Conservation (phyloP, 2,797 vertebrate genomes). For the Sphaeramia orbicularis region DNA sequence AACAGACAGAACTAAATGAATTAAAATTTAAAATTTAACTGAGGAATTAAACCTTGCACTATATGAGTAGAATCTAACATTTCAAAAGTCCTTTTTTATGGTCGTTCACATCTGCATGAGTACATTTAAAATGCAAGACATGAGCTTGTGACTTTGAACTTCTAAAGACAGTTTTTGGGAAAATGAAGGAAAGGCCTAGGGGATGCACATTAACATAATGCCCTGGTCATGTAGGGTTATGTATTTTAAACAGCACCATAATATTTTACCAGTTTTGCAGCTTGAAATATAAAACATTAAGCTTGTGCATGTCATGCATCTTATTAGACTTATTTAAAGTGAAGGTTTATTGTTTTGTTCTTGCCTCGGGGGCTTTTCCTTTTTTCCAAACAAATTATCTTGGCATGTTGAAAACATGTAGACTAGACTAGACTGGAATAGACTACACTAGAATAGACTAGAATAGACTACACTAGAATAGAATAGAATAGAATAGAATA, state of each 20-base stretch:
- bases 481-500: too few species aligned
- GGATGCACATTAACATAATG: constrained; percentile 12
- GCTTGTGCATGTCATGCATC: constrained; percentile 3
- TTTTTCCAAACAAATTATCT: constrained; percentile 24
- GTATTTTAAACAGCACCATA: constrained; percentile 4
- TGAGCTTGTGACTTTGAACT: constrained; percentile 18
- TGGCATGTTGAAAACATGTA: constrained; percentile 14
- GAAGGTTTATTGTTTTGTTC: constrained; percentile 6
- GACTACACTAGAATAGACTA: too few species aligned
- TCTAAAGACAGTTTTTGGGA: not conserved
- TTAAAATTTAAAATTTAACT: too few species aligned
- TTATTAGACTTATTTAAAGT: constrained; percentile 11
- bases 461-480: too few species aligned
- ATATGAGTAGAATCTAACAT: not conserved
- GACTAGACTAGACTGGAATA: too few species aligned
- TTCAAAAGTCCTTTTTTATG: not conserved
- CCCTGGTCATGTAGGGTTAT: constrained; percentile 8
- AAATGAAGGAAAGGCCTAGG: constrained; percentile 3
- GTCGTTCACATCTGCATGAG: not conserved
- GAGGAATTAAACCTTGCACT: not conserved
- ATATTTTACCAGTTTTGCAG: constrained; percentile 10
- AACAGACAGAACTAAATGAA: too few species aligned
- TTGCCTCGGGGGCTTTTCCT: constrained; percentile 19
- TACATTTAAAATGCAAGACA: constrained; percentile 13
- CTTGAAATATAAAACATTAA: constrained; percentile 13